Percentiles rank a stretch among this genome's conserved stretches.
These are phyloP conservation scores for Plutella xylostella DNA, from an alignment of 2,888 invertebrate genomes.

Conservation along the genomic window DNA sequence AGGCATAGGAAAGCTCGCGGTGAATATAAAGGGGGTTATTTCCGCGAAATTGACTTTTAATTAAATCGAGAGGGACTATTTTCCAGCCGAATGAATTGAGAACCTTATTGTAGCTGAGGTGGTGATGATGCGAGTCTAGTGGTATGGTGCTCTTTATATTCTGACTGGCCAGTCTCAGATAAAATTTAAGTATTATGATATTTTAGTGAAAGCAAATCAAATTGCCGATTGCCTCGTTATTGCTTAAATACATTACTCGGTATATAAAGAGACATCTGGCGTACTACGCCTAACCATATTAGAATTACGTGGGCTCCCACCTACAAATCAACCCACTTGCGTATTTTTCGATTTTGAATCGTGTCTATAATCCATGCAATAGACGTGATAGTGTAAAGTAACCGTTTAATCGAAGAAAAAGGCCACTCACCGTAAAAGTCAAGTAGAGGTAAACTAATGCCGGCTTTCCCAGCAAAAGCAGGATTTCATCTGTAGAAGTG, in stretches of 20 bases:
- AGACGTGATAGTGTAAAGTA: too few species aligned
- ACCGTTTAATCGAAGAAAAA: too few species aligned
- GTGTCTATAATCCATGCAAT: constrained; percentile 44
- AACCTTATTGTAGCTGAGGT: too few species aligned
- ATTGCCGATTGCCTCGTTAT: constrained; percentile 20
- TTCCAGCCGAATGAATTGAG: too few species aligned
- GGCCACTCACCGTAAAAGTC: constrained; percentile 54
- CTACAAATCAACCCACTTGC: constrained; percentile 56
- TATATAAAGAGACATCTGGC: constrained; percentile 40
- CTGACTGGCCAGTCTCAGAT: too few species aligned
- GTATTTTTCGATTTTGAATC: constrained; percentile 49
- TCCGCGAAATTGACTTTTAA: constrained; percentile 1
- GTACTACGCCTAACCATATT: constrained; percentile 45
- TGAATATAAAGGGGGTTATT: constrained; percentile 9
- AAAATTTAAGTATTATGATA: too few species aligned
- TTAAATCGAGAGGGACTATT: too few species aligned
- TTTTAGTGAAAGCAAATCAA: constrained; percentile 18
- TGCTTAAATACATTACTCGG: constrained; percentile 30
- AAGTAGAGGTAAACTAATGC: constrained; percentile 33
- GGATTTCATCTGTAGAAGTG: constrained; percentile 28
- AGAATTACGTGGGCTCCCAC: constrained; percentile 59
- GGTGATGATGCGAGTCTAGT: too few species aligned
- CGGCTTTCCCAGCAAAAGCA: constrained; percentile 39
- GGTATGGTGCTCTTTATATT: too few species aligned
- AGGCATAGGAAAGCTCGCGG: too few species aligned